phyloP scores from a whole-genome alignment of 1,140 invertebrate species.

The Telenomus remus region DNA sequence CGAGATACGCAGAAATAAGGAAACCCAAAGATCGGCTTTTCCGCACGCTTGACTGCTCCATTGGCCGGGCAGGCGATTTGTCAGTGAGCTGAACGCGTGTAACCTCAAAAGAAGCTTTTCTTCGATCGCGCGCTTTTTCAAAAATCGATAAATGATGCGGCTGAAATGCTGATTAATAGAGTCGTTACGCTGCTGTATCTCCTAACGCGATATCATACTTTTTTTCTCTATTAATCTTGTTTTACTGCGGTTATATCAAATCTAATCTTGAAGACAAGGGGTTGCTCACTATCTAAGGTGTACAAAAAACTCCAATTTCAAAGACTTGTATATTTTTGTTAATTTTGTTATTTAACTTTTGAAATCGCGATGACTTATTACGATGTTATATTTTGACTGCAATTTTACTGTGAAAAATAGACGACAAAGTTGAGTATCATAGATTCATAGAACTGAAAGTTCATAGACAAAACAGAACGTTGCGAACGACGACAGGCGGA shows the following conservation, averaged over 20 bases:
- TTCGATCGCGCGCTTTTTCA: constrained; percentile 13
- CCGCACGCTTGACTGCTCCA: constrained; percentile 32
- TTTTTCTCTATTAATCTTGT: background rate
- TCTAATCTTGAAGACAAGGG: too few relatives aligned
- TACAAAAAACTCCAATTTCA: too few relatives aligned
- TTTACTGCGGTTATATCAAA: too few relatives aligned
- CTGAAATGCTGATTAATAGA: constrained; percentile 34
- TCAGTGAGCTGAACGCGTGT: constrained; percentile 17
- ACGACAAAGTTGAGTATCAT: too few relatives aligned
- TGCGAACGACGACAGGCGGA: constrained; percentile 48
- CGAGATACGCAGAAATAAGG: constrained; percentile 29
- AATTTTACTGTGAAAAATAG: too few relatives aligned
- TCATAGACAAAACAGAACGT: constrained; percentile 4
- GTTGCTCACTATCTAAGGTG: too few relatives aligned
- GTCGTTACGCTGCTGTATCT: background rate
- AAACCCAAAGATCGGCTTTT: constrained; percentile 43
- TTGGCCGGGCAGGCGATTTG: constrained; percentile 48
- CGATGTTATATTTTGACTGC: too few relatives aligned
- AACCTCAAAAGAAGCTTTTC: constrained; percentile 26
- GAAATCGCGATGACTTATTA: too few relatives aligned
- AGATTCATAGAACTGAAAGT: too few relatives aligned
- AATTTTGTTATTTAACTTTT: too few relatives aligned
- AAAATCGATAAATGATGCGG: constrained; percentile 25
- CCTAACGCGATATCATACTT: background rate
- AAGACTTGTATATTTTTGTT: too few relatives aligned